Percentiles rank a stretch among this genome's conserved stretches.
phyloP scores from a whole-genome alignment of 2,113 vertebrate species.

The Emydura subglobosa region DNA sequence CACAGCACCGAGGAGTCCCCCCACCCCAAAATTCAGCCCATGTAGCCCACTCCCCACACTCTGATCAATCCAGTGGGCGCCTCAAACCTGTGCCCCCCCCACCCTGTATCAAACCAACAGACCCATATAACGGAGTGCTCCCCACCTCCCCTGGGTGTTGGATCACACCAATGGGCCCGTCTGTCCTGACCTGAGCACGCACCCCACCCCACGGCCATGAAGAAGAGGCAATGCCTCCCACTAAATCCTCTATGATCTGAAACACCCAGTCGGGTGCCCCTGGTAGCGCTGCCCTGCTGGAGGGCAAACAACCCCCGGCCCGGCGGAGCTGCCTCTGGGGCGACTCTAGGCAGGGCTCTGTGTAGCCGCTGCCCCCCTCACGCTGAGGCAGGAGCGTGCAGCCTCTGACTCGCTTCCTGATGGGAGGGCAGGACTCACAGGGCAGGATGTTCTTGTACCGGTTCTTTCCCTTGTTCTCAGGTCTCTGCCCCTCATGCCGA shows the following conservation, averaged over 20 bases:
- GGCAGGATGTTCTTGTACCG: slow-evolving; percentile 98
- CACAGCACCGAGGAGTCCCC: neutral
- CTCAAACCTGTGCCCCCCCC: fast-evolving
- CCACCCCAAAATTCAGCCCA: neutral
- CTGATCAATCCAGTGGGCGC: fast-evolving
- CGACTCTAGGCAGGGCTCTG: neutral
- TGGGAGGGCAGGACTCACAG: slow-evolving; percentile 82
- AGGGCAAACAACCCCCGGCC: neutral
- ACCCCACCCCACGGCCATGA: neutral
- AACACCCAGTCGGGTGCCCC: neutral
- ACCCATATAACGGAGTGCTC: neutral
- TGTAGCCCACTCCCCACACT: neutral
- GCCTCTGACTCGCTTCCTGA: neutral
- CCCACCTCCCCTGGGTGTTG: neutral
- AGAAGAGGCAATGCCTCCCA: neutral
- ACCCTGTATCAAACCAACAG: neutral
- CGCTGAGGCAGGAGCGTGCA: neutral
- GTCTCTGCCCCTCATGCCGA: slow-evolving; percentile 93
- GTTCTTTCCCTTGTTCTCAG: slow-evolving; percentile 98
- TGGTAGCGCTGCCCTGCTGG: neutral
- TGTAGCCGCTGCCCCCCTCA: neutral
- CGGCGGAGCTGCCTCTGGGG: neutral
- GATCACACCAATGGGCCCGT: neutral
- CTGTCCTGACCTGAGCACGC: neutral
- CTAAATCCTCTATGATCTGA: neutral